Conservation (phyloP, 2,797 vertebrate genomes). For the Sorex maritimensis region DNA sequence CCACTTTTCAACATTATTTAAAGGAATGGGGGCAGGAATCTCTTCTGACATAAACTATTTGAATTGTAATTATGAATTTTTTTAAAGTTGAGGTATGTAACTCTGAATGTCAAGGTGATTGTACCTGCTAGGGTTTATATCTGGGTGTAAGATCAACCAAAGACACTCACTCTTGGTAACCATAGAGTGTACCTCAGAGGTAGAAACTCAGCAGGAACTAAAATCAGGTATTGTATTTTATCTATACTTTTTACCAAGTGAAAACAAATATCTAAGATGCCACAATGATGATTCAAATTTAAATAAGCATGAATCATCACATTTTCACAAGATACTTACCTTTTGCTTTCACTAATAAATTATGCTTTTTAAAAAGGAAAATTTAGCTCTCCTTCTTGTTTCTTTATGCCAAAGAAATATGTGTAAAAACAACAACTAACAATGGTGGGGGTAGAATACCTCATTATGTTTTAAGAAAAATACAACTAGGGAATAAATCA, state of each 20-base stretch:
- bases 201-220: background rate
- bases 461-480: background rate
- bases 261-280: slow-evolving; percentile 7
- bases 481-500: background rate
- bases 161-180: background rate
- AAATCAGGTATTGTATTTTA: background rate
- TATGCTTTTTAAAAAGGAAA: background rate
- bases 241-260: background rate
- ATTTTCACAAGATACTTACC: background rate
- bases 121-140: background rate
- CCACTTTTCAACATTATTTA: background rate
- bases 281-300: background rate
- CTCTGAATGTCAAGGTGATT: background rate
- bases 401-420: slow-evolving; percentile 17
- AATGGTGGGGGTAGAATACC: background rate
- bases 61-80: background rate
- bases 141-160: background rate
- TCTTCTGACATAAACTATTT: background rate
- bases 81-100: background rate
- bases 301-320: background rate
- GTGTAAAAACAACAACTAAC: background rate
- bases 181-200: background rate
- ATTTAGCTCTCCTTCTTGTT: background rate
- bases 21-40: background rate
- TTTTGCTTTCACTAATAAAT: background rate